Conservation (phyloP, 2,113 vertebrate species). For the Zingel zingel region DNA sequence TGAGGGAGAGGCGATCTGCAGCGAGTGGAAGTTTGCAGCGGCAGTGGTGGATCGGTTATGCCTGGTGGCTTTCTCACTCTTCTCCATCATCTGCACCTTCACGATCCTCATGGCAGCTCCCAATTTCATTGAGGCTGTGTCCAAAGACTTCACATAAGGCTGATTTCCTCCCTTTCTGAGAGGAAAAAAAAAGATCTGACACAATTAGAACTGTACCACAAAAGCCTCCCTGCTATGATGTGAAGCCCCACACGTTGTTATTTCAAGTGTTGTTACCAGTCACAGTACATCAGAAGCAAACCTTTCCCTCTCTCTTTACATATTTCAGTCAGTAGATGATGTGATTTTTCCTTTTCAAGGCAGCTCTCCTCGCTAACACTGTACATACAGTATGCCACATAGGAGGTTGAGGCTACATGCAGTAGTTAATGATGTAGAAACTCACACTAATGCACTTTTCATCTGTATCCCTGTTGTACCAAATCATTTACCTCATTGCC, state of each 20-base stretch:
- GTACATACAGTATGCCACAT: constrained; percentile 2
- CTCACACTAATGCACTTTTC: constrained; percentile 60
- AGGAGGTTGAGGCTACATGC: constrained; percentile 21
- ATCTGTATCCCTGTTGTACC: constrained; percentile 20
- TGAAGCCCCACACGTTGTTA: constrained; percentile 19
- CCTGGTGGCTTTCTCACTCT: constrained; percentile 91
- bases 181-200: constrained; percentile 25
- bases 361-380: constrained; percentile 13
- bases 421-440: constrained; percentile 62
- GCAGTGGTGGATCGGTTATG: constrained; percentile 92
- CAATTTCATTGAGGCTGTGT: constrained; percentile 93
- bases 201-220: constrained; percentile 33
- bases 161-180: neutral
- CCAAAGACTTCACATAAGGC: constrained; percentile 91
- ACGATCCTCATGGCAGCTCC: constrained; percentile 93
- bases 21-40: constrained; percentile 94
- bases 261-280: constrained; percentile 20
- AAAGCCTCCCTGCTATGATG: constrained; percentile 34
- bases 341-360: constrained; percentile 23
- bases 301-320: constrained; percentile 20
- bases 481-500: constrained; percentile 31
- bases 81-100: constrained; percentile 93
- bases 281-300: constrained; percentile 7
- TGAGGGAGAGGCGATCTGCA: constrained; percentile 88
- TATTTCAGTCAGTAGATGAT: constrained; percentile 42